Evolutionary conservation across 2,113 vertebrate genomes (phyloP), one percentile per base, ranked within the genome.

Genomic region (Coturnix japonica): DNA sequence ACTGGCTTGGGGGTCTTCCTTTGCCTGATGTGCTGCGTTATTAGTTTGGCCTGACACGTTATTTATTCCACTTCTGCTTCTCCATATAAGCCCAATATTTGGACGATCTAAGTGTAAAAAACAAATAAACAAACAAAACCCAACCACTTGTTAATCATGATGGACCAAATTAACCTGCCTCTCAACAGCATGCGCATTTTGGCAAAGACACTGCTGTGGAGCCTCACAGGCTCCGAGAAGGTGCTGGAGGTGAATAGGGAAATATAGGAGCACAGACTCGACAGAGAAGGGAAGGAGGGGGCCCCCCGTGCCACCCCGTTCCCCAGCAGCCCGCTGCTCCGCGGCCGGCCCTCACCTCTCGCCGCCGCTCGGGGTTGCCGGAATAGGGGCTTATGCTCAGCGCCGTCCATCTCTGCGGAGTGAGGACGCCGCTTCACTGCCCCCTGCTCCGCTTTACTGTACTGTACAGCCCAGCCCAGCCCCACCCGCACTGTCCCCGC

Each of bases 11-110:
- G 77, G 54, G 10, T 66, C 71, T 79, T 90, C 77, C 75, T n/a
- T 49, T 11, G 67, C 78, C 33, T 74, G 66, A 85, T 30, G 44
- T 77, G 41, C 46, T 90, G 74, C 81, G 89, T 85, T 90, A 39
- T 75, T 12, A 80, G 33, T 84, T 71, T 8, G 84, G 54, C 31
- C 91, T 33, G 69, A 35, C 35, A 78, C 46, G 16, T 93, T 92
- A 87, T 51, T 91, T 81, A 65, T 84, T 87, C 94, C 82, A 73
- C 91, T 92, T 94, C 89, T 94, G 37, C 66, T 56, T 94, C 94
- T 94, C 82, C 31, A 81, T 53, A 31, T 64, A 71, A 91, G 78
- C 47, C 44, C 89, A 86, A 57, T 31, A 80, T 93, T 88, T 43
- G 41, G 1, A 76, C 17, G 43, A 41, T 33, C 63, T n/a, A 15